These are phyloP conservation scores for Neopelma chrysocephalum DNA, from an alignment of 2,797 vertebrate genomes.

Conservation along the genomic window DNA sequence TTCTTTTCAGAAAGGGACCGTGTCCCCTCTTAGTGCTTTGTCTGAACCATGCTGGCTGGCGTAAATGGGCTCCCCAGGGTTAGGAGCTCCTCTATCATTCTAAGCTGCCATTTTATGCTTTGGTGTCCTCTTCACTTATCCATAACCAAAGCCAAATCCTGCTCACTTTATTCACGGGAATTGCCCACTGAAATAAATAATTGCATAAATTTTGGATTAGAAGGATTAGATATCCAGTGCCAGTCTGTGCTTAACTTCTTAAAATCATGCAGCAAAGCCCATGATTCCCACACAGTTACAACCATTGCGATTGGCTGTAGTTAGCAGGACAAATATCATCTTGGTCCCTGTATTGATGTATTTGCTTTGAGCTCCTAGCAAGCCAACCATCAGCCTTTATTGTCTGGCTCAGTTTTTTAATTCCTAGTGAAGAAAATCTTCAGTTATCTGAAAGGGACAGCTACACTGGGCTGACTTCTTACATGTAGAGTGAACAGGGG, in stretches of 20 bases:
- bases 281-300: background rate
- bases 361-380: background rate
- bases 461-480: background rate
- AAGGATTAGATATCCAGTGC: constrained; percentile 29
- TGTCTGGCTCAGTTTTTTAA: background rate
- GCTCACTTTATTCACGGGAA: background rate
- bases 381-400: background rate
- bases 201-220: constrained; percentile 18
- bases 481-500: rapidly evolving
- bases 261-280: background rate
- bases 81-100: constrained; percentile 41
- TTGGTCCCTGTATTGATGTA: background rate
- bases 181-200: constrained; percentile 48
- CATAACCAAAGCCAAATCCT: constrained; percentile 39
- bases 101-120: constrained; percentile 50
- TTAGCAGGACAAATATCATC: background rate
- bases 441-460: background rate
- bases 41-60: background rate
- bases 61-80: constrained; percentile 50
- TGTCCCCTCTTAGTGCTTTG: constrained; percentile 22
- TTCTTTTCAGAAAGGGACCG: constrained; percentile 36
- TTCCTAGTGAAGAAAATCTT: background rate
- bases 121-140: constrained; percentile 49
- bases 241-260: background rate
- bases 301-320: background rate